Base-by-base conservation (phyloP, 2,888 invertebrate genomes). In the Amphimallon solstitiale region DNA sequence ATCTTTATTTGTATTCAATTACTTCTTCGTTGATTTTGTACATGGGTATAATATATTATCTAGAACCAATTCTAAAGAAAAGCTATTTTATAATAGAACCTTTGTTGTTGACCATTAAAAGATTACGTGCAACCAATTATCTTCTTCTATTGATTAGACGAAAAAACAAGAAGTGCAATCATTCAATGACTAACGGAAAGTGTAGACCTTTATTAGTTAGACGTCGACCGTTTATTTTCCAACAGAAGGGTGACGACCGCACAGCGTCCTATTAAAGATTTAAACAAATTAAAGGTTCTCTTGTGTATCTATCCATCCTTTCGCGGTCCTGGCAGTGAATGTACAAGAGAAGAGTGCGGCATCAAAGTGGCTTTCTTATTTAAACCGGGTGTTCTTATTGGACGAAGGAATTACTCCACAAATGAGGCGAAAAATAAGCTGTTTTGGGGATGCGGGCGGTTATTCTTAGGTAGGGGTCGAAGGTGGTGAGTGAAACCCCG, bases 351-450 rank as follows among this genome's bases (percentile, higher is more conserved):
- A 23, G 12, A 12, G 29, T 21, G 12, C 14, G 48, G 23, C 34
- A n/a, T 15, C 35, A 12, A 35, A 35, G 51, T 34, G 51, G 51
- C 71, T 75, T 74, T 70, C 75, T 76, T 77, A 77, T 77, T 78
- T 78, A 76, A 77, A 75, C 68, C 69, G 71, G 73, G 74, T 71
- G 69, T 74, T 78, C 72, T 74, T 71, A 78, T 79, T 78, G 77
- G 78, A 73, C 75, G 77, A 68, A 72, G 78, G 76, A 80, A 80
- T 79, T 78, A 79, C 79, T 75, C 78, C 78, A 77, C 80, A 81
- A 81, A 81, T 81, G 81, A 81, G 80, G 79, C 81, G 81, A 80
- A 79, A 81, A 81, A 81, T 81, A 80, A 80, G 80, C 80, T 79
- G 78, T 79, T 80, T 77, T 70, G 69, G 37, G 35, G 38, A 69